Evolutionary conservation across 1,140 invertebrate genomes (phyloP).

Genomic region (Lepidotrigona ventralis): DNA sequence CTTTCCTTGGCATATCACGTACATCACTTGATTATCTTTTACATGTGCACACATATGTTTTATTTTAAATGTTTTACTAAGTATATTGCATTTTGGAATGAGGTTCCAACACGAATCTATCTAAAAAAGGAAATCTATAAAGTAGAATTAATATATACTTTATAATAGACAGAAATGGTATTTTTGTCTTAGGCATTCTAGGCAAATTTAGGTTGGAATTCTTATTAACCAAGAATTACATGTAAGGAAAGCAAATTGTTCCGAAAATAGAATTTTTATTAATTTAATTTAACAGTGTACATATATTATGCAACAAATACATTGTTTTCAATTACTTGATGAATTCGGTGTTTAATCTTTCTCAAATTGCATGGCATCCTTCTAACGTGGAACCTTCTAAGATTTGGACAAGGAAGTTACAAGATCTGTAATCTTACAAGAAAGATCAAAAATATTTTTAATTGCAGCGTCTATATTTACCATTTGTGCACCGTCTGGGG

Average conservation of each 20-base stretch:
- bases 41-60: background rate
- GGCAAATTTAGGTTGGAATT: background rate
- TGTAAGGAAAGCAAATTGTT: background rate
- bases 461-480: background rate
- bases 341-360: background rate
- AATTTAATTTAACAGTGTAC: background rate
- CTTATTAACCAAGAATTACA: background rate
- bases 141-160: background rate
- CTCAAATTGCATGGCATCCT: background rate
- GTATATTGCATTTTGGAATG: background rate
- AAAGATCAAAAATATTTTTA: constrained; percentile 19
- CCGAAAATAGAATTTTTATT: background rate
- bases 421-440: background rate
- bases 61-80: too few relatives aligned
- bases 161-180: background rate
- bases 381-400: background rate
- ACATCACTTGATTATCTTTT: background rate
- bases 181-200: background rate
- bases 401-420: background rate
- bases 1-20: background rate
- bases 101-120: background rate
- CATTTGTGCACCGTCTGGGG: background rate
- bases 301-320: constrained; percentile 8
- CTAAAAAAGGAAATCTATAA: background rate
- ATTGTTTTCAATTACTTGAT: background rate